A percentile compares a stretch with the other conserved stretches of the same genome.
These are phyloP conservation scores for Erinaceus europaeus DNA, from an alignment of 2,113 vertebrate genomes.

Conservation along the genomic window DNA sequence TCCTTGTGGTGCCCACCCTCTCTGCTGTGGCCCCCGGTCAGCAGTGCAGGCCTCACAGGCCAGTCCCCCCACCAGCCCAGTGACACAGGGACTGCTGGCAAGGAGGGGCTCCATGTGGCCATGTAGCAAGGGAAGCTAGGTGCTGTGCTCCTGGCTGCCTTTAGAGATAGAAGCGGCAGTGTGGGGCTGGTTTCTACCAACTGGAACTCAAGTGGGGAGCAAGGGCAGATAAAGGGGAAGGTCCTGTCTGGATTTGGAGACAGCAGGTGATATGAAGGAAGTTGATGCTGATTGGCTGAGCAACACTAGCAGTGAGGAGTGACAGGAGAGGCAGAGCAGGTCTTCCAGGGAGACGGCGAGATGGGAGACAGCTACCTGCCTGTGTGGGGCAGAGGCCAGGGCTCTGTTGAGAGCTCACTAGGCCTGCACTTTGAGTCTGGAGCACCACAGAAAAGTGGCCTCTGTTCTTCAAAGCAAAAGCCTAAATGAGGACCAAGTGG, in stretches of 20 bases:
- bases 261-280: background rate
- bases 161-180: background rate
- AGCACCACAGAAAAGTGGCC: background rate
- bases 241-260: background rate
- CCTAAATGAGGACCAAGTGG: too few species aligned
- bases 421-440: background rate
- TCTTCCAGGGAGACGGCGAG: background rate
- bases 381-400: rapidly evolving
- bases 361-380: rapidly evolving
- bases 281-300: too few species aligned
- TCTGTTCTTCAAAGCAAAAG: background rate
- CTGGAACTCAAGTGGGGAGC: background rate
- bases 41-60: background rate
- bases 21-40: too few species aligned
- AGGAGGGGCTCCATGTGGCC: background rate
- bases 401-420: rapidly evolving
- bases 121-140: rapidly evolving
- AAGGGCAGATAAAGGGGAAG: background rate
- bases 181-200: background rate
- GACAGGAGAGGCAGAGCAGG: background rate
- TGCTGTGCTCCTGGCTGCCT: background rate
- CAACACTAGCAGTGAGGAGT: too few species aligned
- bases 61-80: background rate
- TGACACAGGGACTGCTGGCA: background rate
- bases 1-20: background rate